phyloP scores from a whole-genome alignment of 1,140 invertebrate genomes.

The Hypothenemus hampei region DNA sequence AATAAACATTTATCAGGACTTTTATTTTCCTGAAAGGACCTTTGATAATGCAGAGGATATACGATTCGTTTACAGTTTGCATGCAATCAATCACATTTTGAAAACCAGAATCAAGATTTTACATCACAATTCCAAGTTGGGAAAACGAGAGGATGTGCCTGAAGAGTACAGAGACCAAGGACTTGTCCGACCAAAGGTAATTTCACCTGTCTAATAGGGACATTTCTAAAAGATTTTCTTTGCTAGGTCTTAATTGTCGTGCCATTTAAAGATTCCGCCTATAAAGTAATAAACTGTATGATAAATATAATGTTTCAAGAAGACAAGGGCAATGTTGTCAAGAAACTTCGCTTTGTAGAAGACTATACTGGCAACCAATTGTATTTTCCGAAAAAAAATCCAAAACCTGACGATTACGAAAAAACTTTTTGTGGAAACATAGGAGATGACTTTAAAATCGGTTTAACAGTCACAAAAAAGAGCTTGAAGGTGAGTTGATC shows the following conservation, averaged over 20 bases:
- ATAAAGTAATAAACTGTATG: constrained; percentile 71
- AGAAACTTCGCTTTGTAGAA: constrained; percentile 82
- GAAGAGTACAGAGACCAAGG: constrained; percentile 93
- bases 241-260: constrained; percentile 76
- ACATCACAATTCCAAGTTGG: constrained; percentile 76
- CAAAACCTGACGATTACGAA: constrained; percentile 84
- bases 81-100: constrained; percentile 86
- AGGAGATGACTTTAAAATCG: constrained; percentile 93
- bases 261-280: constrained; percentile 85
- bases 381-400: constrained; percentile 73
- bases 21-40: constrained; percentile 72
- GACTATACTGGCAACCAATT: constrained; percentile 79
- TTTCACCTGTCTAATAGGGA: neutral
- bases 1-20: constrained; percentile 82
- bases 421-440: constrained; percentile 83
- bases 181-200: constrained; percentile 81
- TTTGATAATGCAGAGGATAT: constrained; percentile 78
- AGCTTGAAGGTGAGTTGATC: no score
- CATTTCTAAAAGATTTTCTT: neutral
- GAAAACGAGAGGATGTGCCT: constrained; percentile 59
- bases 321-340: constrained; percentile 69
- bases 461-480: constrained; percentile 54
- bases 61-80: constrained; percentile 76
- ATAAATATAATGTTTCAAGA: constrained; percentile 68
- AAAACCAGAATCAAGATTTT: constrained; percentile 79